Percentiles rank a stretch among this genome's conserved stretches.
Conservation (phyloP, 37 sponge, comb jelly and placozoan species). For the Eunapius fragilis region DNA sequence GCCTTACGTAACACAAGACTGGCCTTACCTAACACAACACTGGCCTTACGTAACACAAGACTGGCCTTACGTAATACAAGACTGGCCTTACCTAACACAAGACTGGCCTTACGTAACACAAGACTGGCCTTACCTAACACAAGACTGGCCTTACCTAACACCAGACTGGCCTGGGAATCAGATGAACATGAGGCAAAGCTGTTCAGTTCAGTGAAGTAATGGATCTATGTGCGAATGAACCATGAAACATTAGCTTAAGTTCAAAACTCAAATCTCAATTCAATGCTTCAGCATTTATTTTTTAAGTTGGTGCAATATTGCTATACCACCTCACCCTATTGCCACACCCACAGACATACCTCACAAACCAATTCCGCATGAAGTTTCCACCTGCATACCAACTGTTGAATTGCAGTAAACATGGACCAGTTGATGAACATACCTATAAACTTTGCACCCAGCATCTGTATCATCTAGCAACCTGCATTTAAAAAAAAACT, state of each 20-base stretch:
- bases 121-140: not conserved
- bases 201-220: conserved; percentile 43
- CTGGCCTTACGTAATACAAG: too few species aligned
- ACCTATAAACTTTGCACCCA: conserved; percentile 58
- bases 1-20: too few species aligned
- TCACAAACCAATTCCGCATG: conserved; percentile 74
- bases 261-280: too few species aligned
- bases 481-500: conserved; percentile 23
- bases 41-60: too few species aligned
- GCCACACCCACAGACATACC: conserved; percentile 35
- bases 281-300: too few species aligned
- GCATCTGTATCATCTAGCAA: conserved; percentile 19
- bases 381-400: conserved; percentile 59
- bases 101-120: too few species aligned
- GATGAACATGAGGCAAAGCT: conserved; percentile 54
- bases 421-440: too few species aligned
- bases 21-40: too few species aligned
- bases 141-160: not conserved
- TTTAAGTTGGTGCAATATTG: too few species aligned
- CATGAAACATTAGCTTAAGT: too few species aligned
- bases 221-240: conserved; percentile 10
- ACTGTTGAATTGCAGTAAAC: not conserved
- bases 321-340: too few species aligned
- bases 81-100: too few species aligned
- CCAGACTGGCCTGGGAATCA: conserved; percentile 60